phyloP scores from a whole-genome alignment of 2,888 invertebrate species.

The Hanleya hanleyi region DNA sequence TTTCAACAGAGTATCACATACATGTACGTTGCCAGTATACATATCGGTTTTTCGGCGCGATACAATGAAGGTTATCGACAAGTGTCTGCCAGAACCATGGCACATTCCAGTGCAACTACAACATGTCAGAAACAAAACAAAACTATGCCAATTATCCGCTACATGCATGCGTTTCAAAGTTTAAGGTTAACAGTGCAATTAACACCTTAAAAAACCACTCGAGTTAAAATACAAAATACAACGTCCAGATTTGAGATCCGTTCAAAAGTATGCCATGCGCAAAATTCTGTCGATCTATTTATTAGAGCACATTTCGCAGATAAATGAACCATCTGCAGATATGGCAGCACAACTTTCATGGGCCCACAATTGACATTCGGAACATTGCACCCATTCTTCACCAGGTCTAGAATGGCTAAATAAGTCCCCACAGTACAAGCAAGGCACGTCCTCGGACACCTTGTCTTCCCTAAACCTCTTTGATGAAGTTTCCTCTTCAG shows the following conservation, averaged over 20 bases:
- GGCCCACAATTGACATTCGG: neutral
- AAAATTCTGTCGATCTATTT: neutral
- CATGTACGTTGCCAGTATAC: too few relatives aligned
- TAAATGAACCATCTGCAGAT: neutral
- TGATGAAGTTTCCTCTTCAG: too few relatives aligned
- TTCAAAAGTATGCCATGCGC: neutral
- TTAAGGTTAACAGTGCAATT: neutral
- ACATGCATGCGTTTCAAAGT: neutral
- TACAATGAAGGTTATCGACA: too few relatives aligned
- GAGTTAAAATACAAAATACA: neutral
- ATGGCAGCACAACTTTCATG: neutral
- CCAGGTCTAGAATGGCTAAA: neutral
- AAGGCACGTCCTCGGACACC: neutral
- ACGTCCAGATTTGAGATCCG: neutral
- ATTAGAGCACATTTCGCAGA: neutral
- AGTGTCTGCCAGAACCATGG: too few relatives aligned
- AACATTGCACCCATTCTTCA: constrained; percentile 1
- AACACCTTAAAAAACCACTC: neutral
- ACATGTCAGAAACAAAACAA: neutral
- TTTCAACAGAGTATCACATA: too few relatives aligned
- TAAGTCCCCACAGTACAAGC: neutral
- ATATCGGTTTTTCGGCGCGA: too few relatives aligned
- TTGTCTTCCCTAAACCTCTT: too few relatives aligned
- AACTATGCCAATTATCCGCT: neutral
- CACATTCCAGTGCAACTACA: too few relatives aligned